Evolutionary conservation across 2,888 invertebrate genomes (phyloP).

Genomic region (Scrobipalpa atriplicella): DNA sequence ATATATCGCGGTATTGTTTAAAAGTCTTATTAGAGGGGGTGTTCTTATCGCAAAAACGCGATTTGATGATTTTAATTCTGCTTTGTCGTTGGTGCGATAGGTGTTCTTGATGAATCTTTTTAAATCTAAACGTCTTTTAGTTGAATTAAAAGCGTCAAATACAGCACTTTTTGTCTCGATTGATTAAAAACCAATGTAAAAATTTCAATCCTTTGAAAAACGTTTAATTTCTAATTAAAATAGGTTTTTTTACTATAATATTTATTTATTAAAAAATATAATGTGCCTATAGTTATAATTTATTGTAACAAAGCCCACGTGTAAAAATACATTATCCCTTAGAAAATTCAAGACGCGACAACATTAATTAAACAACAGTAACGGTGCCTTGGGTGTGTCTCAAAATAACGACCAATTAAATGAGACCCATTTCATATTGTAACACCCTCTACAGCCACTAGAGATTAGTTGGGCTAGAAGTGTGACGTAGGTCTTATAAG

Average conservation of each 20-base stretch:
- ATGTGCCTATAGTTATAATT: neutral
- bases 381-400: slow-evolving; percentile 47
- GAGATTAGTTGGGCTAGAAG: slow-evolving; percentile 53
- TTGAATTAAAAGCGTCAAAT: no score
- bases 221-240: no score
- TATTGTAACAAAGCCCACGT: slow-evolving; percentile 11
- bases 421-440: slow-evolving; percentile 47
- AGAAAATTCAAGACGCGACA: slow-evolving; percentile 56
- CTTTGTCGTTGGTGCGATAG: neutral
- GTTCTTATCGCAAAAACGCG: slow-evolving; percentile 40
- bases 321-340: neutral
- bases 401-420: slow-evolving; percentile 47
- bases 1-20: slow-evolving; percentile 69
- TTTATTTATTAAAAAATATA: neutral
- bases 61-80: slow-evolving; percentile 9
- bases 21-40: slow-evolving; percentile 54
- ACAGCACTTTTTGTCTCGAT: no score
- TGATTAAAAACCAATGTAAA: no score
- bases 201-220: no score
- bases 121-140: no score
- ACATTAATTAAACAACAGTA: slow-evolving; percentile 65
- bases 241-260: no score
- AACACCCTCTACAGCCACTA: slow-evolving; percentile 45
- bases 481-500: slow-evolving; percentile 60
- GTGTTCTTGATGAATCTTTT: no score